Conservation (phyloP, 2,888 invertebrate species). For the Lasioglossum marginatum region DNA sequence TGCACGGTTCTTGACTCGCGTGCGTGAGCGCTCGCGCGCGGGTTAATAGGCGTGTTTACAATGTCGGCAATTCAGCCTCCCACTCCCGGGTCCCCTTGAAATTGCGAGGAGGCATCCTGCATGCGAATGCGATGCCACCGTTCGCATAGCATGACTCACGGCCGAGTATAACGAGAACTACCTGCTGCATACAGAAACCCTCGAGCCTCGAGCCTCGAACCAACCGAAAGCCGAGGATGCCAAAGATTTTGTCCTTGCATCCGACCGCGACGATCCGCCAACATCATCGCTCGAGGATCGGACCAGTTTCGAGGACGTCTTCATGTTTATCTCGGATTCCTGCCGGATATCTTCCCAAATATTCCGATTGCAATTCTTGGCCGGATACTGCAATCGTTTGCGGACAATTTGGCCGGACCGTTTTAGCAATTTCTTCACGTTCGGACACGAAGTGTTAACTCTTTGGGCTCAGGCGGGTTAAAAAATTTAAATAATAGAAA, state of each 20-base stretch:
- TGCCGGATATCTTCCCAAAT: neutral
- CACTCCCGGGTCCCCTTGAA: constrained; percentile 43
- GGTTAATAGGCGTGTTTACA: constrained; percentile 73
- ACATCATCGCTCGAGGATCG: constrained; percentile 29
- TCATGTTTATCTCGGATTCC: constrained; percentile 44
- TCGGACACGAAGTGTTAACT: neutral
- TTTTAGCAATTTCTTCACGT: neutral
- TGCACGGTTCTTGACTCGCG: constrained; percentile 49
- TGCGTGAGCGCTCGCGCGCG: constrained; percentile 50
- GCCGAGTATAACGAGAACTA: constrained; percentile 54
- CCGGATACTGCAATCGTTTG: neutral
- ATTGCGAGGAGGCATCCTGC: constrained; percentile 64
- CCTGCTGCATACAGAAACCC: constrained; percentile 39
- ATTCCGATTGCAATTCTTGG: constrained; percentile 18
- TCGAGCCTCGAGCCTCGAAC: constrained; percentile 28
- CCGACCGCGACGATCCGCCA: constrained; percentile 25
- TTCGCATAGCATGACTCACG: constrained; percentile 67
- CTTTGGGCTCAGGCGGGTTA: too few species aligned
- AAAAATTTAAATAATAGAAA: too few species aligned
- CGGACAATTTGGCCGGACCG: neutral
- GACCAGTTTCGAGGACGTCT: constrained; percentile 24
- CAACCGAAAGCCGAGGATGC: constrained; percentile 40
- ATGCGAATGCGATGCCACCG: constrained; percentile 64
- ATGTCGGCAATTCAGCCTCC: constrained; percentile 71
- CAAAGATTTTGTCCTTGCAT: constrained; percentile 62